Percentiles rank a stretch among this genome's conserved stretches.
Evolutionary conservation across 64 coral and sea anemone genomes (phyloP).

Genomic region (Platygyra sinensis): DNA sequence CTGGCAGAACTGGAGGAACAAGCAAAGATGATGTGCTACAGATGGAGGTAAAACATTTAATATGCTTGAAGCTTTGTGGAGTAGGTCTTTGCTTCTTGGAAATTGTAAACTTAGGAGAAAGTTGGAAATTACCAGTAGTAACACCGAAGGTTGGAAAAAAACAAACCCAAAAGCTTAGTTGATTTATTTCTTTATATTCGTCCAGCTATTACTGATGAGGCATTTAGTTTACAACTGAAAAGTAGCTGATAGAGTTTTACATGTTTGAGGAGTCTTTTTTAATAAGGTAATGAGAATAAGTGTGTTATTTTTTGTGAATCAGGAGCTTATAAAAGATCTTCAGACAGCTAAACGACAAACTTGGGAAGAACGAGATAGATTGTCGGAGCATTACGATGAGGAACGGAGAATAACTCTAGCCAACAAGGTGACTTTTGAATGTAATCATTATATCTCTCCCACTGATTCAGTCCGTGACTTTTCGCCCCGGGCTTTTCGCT

Average conservation of each 20-base stretch:
- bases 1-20: slow-evolving; percentile 60
- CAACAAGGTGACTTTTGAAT: slow-evolving; percentile 74
- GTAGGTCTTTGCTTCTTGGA: neutral
- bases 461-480: neutral
- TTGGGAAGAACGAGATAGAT: slow-evolving; percentile 95
- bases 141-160: too few relatives aligned
- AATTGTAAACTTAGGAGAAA: neutral
- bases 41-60: slow-evolving; percentile 72
- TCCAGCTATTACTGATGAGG: too few relatives aligned
- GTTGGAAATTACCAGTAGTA: too few relatives aligned
- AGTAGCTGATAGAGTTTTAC: too few relatives aligned
- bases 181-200: too few relatives aligned
- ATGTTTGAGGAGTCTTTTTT: neutral
- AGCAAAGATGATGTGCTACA: slow-evolving; percentile 90
- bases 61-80: too few relatives aligned
- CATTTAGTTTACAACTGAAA: too few relatives aligned
- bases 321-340: slow-evolving; percentile 95
- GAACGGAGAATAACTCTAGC: slow-evolving; percentile 89
- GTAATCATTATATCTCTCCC: neutral
- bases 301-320: neutral
- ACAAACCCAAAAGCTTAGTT: too few relatives aligned
- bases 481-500: too few relatives aligned
- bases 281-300: neutral
- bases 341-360: slow-evolving; percentile 97
- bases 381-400: slow-evolving; percentile 92